Evolutionary conservation across 2,888 invertebrate genomes (phyloP).

Genomic region (Steinernema scapterisci): DNA sequence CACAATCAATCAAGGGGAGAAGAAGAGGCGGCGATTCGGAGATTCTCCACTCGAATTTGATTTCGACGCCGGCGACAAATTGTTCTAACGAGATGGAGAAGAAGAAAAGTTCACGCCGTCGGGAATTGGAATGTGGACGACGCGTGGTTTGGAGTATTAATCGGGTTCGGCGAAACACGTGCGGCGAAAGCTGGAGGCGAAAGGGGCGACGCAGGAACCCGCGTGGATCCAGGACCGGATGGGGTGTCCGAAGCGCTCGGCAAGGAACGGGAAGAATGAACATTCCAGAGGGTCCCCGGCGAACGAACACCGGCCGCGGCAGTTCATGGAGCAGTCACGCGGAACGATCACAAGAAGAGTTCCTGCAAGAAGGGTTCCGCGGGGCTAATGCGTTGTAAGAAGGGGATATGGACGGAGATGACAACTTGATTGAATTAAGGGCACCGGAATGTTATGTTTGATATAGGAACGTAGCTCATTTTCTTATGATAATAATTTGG

Average conservation of each 20-base stretch:
- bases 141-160: not conserved
- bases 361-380: no score
- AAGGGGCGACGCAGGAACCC: no score
- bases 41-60: not conserved
- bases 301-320: no score
- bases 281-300: not conserved
- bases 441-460: no score
- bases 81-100: not conserved
- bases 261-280: not conserved
- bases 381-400: no score
- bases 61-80: no score
- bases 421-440: no score
- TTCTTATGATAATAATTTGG: no score
- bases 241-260: not conserved
- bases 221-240: no score
- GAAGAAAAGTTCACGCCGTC: constrained; percentile 9
- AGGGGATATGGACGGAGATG: no score
- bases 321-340: not conserved
- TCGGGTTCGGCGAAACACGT: not conserved
- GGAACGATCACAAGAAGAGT: no score
- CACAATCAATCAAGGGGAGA: constrained; percentile 28
- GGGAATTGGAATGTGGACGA: constrained; percentile 15
- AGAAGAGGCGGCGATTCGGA: constrained; percentile 5
- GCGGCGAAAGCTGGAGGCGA: not conserved
- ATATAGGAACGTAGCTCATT: no score